Base-by-base conservation (phyloP, 2,888 invertebrate species). In the Noctua comes region DNA sequence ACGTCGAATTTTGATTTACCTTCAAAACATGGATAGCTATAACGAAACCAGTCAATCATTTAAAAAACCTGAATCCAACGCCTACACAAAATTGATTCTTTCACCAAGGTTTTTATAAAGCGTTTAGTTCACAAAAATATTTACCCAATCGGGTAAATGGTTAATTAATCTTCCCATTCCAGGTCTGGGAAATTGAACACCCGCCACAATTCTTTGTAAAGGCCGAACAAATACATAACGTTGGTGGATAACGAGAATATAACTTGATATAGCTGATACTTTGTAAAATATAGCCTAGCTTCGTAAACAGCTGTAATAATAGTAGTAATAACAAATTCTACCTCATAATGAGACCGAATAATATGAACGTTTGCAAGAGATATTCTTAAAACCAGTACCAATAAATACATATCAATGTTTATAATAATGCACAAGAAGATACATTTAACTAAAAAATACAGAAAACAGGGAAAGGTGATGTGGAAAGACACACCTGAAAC, bases 181-280 rank as follows among this genome's bases (percentile, higher is more conserved):
- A 77, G 77, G 79, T 79, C 79, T 85, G 85, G 86, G 86, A 85
- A 85, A 80, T 79, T 83, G 73, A 86, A 83, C 85, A 85, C 73
- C 86, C 79, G 86, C 77, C 73, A 85, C 82, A 85, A 79, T 79
- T 83, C 85, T 85, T 83, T 86, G 51, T 73, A 85, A 77, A 82
- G 51, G 62, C 73, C 73, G 86, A 85, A 79, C 74, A 82, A 83
- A 85, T 85, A 85, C 66, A 73, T 59, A 73, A 82, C 21, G 73
- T 46, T 84, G 70, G 68, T 73, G 65, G 64, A 74, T 74, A 85
- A 78, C 78, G 64, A 84, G 72, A 76, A 79, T 57, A 73, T 69
- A 72, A 59, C 69, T 43, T 69, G 57, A 57, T 64, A 43, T 57
- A 77, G 13, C 24, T 81, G n/a, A n/a, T n/a, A 43, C 27, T 48